Base-by-base conservation (phyloP, 2,888 invertebrate genomes). In the Camponotus fellah region DNA sequence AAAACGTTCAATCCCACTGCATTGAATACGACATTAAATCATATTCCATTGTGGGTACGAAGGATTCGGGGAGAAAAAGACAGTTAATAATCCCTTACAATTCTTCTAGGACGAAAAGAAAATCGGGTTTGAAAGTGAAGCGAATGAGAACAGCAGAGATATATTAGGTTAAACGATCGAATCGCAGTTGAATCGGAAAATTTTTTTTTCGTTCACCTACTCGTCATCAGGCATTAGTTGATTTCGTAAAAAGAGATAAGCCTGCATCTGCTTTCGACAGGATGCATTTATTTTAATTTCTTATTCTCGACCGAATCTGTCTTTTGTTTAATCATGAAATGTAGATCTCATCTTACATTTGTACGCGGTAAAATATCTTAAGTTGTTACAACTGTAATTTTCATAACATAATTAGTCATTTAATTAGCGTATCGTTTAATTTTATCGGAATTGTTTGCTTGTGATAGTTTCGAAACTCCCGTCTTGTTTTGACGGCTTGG, bases 11-110 rank as follows among this genome's bases (percentile, higher is more conserved):
- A 85, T 81, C 85, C 77, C 88, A 88, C 85, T 83, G 89, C 89
- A 91, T 91, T 92, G 90, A 87, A 86, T 89, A 87, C 89, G 88
- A 92, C 91, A 90, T 93, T 92, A 92, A 93, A 93, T 92, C 91
- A 91, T 92, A 89, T 91, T 92, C 91, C 91, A 90, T 92, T 91
- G 91, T 90, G 88, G 86, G 83, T 83, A 85, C 82, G 83, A 87
- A 88, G 88, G 88, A 26, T 6, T 32, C 26, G n/a, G 88, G 74
- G 53, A 17, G n/a, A 53, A 69, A 88, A 91, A 86, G 89, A 76
- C 77, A 83, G 86, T 84, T 91, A 91, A 91, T 92, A 92, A 92
- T 92, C 91, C 85, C 87, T 86, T 82, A 87, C 88, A 87, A 88
- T 92, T 89, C 88, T 82, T 68, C 76, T 76, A 81, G 85, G 88